These are phyloP conservation scores for Meta bourneti DNA, from an alignment of 2,888 invertebrate species.

Conservation along the genomic window DNA sequence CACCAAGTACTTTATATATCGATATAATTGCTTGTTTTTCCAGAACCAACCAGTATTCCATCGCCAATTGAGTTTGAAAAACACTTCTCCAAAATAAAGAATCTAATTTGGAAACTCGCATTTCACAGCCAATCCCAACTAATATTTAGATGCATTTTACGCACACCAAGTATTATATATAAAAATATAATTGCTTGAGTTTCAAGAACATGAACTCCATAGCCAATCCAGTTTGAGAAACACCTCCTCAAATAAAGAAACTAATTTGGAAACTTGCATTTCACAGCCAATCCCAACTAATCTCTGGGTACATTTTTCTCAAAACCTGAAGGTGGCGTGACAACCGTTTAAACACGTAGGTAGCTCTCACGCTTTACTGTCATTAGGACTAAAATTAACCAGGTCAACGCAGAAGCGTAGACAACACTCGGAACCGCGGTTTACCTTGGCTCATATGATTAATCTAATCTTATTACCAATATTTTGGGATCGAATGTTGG, in stretches of 20 bases:
- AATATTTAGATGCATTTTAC: not conserved
- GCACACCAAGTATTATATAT: too few species aligned
- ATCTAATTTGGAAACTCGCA: not conserved
- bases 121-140: not conserved
- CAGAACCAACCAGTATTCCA: too few species aligned
- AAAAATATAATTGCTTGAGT: too few species aligned
- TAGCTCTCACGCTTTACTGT: conserved; percentile 31
- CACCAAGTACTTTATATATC: too few species aligned
- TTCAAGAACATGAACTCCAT: too few species aligned
- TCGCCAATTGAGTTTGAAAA: too few species aligned
- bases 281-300: not conserved
- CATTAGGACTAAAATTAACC: conserved; percentile 50
- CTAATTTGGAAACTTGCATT: not conserved
- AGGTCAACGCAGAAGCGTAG: conserved; percentile 8
- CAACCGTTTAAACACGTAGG: conserved; percentile 10
- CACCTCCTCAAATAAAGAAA: not conserved
- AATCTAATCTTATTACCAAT: conserved; percentile 41
- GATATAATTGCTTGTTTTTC: too few species aligned
- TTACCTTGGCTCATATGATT: conserved; percentile 21
- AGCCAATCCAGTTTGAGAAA: too few species aligned
- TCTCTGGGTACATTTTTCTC: not conserved
- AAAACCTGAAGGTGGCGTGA: conserved; percentile 22
- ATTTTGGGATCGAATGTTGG: conserved; percentile 38
- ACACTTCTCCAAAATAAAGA: not conserved
- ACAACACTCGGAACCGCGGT: not conserved